phyloP scores from a whole-genome alignment of 2,888 invertebrate genomes.

The Plebejus anna region DNA sequence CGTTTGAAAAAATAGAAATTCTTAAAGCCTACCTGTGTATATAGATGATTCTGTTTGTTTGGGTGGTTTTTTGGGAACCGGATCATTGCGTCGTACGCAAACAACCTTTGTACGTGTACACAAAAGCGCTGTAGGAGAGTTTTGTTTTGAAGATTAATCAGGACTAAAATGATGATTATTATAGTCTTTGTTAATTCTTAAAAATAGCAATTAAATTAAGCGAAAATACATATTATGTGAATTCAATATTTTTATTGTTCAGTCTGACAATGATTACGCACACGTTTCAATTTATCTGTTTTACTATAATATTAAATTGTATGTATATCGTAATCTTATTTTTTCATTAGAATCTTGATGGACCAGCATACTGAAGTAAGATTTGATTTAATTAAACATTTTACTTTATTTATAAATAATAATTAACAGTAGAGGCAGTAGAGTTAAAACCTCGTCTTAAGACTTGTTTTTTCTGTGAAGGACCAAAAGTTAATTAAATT shows the following conservation, averaged over 20 bases:
- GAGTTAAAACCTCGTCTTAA: background rate
- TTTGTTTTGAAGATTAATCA: constrained; percentile 12
- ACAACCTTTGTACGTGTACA: background rate
- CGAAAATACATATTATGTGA: too few species aligned
- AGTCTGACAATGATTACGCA: background rate
- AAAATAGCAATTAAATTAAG: background rate
- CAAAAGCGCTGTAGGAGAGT: constrained; percentile 1
- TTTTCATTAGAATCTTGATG: background rate
- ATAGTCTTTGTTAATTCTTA: background rate
- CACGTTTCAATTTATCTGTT: too few species aligned
- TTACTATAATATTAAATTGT: too few species aligned
- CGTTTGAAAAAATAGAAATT: constrained; percentile 52
- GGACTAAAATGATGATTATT: background rate
- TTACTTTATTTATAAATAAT: background rate
- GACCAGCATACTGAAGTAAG: too few species aligned
- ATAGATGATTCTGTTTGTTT: constrained; percentile 27
- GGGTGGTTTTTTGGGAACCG: constrained; percentile 10
- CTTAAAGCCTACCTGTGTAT: constrained; percentile 41
- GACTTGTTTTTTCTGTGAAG: background rate
- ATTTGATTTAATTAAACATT: background rate
- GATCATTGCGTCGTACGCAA: constrained; percentile 22
- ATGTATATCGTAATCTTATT: background rate
- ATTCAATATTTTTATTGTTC: too few species aligned
- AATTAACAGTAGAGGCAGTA: background rate
- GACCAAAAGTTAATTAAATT: background rate